Conservation (phyloP, 2,113 vertebrate species). For the Trogon surrucura region DNA sequence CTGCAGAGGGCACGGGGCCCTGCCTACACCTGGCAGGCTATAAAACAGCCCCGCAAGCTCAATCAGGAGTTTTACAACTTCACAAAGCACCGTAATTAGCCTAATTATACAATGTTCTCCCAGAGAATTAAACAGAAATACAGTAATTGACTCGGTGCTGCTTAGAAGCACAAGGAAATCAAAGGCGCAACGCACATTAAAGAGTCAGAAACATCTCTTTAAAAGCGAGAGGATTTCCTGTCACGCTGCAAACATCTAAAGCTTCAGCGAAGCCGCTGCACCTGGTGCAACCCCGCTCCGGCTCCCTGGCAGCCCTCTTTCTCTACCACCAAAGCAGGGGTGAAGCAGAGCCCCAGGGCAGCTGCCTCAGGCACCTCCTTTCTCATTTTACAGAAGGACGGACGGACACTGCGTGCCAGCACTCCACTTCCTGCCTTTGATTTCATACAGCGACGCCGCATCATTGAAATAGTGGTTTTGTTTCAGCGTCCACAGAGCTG, state of each 20-base stretch:
- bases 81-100: conserved; percentile 62
- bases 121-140: conserved; percentile 53
- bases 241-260: conserved; percentile 42
- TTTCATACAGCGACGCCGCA: background rate
- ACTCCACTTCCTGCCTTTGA: conserved; percentile 15
- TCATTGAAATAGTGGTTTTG: accelerated
- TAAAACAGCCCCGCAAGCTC: conserved; percentile 48
- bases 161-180: conserved; percentile 51
- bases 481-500: background rate
- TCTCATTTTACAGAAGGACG: background rate
- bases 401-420: background rate
- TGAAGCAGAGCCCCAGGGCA: background rate
- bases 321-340: background rate
- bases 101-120: conserved; percentile 58
- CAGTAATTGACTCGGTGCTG: conserved; percentile 37
- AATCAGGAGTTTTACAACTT: conserved; percentile 62
- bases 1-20: background rate
- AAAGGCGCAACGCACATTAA: conserved; percentile 46
- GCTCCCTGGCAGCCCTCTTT: background rate
- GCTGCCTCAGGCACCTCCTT: background rate
- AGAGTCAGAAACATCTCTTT: conserved; percentile 62
- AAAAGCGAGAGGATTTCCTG: conserved; percentile 67
- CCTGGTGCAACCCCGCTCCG: background rate
- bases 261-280: conserved; percentile 22
- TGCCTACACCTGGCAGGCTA: conserved; percentile 53